Evolutionary conservation across 2,113 vertebrate species (phyloP), one percentile per base, ranked within the genome.

Genomic region (Merops nubicus): DNA sequence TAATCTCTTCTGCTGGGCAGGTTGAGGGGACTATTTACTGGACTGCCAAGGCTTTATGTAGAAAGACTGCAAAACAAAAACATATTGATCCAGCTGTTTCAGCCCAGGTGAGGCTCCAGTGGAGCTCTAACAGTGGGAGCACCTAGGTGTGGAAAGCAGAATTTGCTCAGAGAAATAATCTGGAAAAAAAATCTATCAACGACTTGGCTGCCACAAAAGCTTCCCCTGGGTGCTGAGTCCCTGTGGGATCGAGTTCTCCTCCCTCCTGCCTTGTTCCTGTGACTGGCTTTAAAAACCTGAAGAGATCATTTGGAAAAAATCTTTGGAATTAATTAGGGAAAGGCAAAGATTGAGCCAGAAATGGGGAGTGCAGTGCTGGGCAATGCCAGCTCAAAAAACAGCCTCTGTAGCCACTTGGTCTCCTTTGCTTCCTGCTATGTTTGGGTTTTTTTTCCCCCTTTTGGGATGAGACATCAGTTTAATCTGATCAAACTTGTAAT

Each of bases 401-500:
- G 12, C 9, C 19, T 36, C 40, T 75, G 86, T 93, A 72, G 21
- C 13, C 10, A 89, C 76, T 73, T 69, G 74, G 91, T 76, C 28
- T 53, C 36, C 51, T 77, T 89, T 56, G 33, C 79, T 93, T 95
- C 64, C 76, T 65, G 42, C 47, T 91, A 79, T 7, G 50, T 92
- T 96, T 93, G n/a, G n/a, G n/a, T n/a, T n/a, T n/a, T n/a, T n/a
- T n/a, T n/a, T n/a, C n/a, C n/a, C n/a, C 53, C 53, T 92, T 88
- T 95, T 82, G 65, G 42, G 73, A 96, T 94, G 83, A 85, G 50
- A 40, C 45, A 96, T 96, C 73, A 38, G 53, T 95, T 97, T 97
- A 79, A 96, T 92, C 74, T 94, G 91, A 97, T 91, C 90, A 97
- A 97, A 95, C 86, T 96, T 96, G 86, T 98, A 98, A 98, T 98